Evolutionary conservation across 1,140 invertebrate species (phyloP).

Genomic region (Harlomillsia oculata): DNA sequence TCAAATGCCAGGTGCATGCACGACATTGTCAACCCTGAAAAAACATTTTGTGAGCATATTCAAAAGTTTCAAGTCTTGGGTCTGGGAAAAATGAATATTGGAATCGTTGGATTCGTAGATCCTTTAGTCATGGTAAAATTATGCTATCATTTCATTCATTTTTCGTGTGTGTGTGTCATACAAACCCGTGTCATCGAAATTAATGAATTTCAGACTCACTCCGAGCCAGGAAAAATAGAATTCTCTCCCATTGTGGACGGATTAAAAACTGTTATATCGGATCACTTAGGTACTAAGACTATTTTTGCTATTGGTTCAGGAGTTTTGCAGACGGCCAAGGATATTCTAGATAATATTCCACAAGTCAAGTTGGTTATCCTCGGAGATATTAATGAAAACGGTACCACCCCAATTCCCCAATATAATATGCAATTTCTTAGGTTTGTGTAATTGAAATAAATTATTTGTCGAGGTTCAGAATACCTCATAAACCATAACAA

Average conservation of each 20-base stretch:
- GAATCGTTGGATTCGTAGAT: slow-evolving; percentile 1
- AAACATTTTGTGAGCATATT: neutral
- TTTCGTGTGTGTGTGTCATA: neutral
- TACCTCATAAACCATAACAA: neutral
- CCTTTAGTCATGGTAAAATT: neutral
- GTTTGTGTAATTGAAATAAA: neutral
- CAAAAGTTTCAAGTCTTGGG: neutral
- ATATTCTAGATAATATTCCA: slow-evolving; percentile 2
- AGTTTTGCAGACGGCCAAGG: neutral
- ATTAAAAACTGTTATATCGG: neutral
- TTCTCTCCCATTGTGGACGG: neutral
- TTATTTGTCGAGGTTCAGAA: neutral
- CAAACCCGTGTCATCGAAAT: neutral
- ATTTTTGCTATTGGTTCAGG: slow-evolving; percentile 5
- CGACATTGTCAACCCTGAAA: neutral
- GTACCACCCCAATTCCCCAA: neutral
- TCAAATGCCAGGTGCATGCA: neutral
- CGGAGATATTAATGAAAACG: neutral
- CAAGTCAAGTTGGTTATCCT: neutral
- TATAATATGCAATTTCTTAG: neutral
- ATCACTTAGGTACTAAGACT: neutral
- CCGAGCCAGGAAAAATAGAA: neutral
- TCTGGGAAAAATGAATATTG: neutral
- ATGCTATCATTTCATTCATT: neutral
- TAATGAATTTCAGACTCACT: neutral